phyloP scores from a whole-genome alignment of 1,140 invertebrate genomes.

The Drosophila neocordata region DNA sequence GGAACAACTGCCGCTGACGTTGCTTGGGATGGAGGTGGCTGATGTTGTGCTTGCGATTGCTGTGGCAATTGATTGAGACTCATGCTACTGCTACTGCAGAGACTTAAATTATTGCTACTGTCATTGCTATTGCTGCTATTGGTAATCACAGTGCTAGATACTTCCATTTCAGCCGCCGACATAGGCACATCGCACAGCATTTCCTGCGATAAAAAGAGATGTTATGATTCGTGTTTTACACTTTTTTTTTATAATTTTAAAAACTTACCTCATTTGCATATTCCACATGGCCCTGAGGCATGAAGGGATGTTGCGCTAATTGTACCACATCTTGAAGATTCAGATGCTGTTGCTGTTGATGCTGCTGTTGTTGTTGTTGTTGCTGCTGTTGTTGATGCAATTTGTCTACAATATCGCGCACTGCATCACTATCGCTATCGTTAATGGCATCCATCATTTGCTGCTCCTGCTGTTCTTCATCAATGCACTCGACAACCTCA shows the following conservation, averaged over 20 bases:
- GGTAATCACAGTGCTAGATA: constrained; percentile 79
- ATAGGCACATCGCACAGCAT: constrained; percentile 75
- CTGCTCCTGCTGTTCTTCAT: constrained; percentile 36
- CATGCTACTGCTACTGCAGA: constrained; percentile 67
- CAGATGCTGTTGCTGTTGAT: constrained; percentile 40
- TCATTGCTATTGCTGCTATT: constrained; percentile 81
- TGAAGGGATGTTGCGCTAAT: constrained; percentile 65
- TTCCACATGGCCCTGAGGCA: constrained; percentile 59
- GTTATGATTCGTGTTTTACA: background rate
- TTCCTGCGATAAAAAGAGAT: constrained; percentile 52
- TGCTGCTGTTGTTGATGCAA: constrained; percentile 73
- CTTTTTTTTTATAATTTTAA: no score
- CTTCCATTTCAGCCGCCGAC: constrained; percentile 81
- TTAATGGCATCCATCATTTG: constrained; percentile 53
- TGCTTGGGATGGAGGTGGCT: constrained; percentile 53
- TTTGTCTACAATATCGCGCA: constrained; percentile 73
- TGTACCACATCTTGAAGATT: constrained; percentile 67
- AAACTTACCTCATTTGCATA: constrained; percentile 61
- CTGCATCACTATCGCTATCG: constrained; percentile 61
- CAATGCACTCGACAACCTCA: constrained; percentile 64
- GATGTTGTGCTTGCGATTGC: constrained; percentile 34
- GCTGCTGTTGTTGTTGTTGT: constrained; percentile 53
- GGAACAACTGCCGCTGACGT: background rate
- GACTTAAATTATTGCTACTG: constrained; percentile 71
- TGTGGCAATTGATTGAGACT: constrained; percentile 60